Conservation (phyloP, 2,888 invertebrate species). For the Macrophya annulata region DNA sequence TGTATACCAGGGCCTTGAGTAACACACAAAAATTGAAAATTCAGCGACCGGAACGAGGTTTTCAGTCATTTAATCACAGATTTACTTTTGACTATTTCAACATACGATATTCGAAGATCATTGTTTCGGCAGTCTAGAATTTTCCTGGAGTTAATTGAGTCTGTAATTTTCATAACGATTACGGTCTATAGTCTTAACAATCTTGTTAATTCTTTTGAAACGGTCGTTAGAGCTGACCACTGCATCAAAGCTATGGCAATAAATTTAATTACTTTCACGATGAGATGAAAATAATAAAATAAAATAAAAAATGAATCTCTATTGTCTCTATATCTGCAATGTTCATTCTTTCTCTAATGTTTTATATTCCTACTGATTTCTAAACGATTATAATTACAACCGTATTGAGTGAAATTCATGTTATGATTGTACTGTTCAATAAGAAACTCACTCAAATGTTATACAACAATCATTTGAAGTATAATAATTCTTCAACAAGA, state of each 20-base stretch:
- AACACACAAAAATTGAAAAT: background rate
- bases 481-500: background rate
- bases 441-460: constrained; percentile 8
- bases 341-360: background rate
- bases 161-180: background rate
- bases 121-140: background rate
- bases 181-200: background rate
- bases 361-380: background rate
- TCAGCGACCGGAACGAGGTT: background rate
- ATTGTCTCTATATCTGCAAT: background rate
- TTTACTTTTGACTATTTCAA: background rate
- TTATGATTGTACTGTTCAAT: background rate
- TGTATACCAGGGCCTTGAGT: constrained; percentile 1
- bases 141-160: background rate
- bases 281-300: background rate
- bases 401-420: background rate
- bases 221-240: background rate
- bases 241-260: background rate
- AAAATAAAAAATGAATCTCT: background rate
- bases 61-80: background rate
- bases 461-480: background rate
- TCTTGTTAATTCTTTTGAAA: background rate
- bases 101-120: background rate
- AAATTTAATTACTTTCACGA: background rate
- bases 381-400: background rate